Percentiles rank a stretch among this genome's conserved stretches.
These are phyloP conservation scores for Liodrosophila aerea DNA, from an alignment of 2,888 invertebrate genomes.

Conservation along the genomic window DNA sequence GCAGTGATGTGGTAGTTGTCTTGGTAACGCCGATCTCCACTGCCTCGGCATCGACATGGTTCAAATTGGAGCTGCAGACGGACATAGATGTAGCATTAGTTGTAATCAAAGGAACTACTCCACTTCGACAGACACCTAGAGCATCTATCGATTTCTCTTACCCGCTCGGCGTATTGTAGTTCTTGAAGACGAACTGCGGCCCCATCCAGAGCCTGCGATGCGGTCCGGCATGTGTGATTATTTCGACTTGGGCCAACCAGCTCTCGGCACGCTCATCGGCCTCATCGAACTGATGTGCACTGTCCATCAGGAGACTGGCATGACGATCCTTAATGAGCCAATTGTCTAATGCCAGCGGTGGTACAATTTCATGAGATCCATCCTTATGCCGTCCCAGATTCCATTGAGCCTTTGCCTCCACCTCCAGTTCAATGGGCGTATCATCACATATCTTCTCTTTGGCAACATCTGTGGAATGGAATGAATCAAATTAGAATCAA, in stretches of 20 bases:
- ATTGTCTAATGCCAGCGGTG: constrained; percentile 89
- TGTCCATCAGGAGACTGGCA: constrained; percentile 77
- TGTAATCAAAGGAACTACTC: too few relatives aligned
- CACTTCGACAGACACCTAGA: too few relatives aligned
- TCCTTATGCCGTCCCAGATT: constrained; percentile 86
- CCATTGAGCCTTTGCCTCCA: constrained; percentile 95
- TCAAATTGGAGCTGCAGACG: constrained; percentile 85
- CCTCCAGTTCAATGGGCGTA: constrained; percentile 91
- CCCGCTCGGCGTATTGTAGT: constrained; percentile 91
- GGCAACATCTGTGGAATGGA: constrained; percentile 84
- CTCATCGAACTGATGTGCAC: constrained; percentile 78
- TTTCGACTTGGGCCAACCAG: constrained; percentile 98
- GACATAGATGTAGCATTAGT: too few relatives aligned
- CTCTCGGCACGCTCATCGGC: constrained; percentile 87
- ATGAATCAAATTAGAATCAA: too few relatives aligned
- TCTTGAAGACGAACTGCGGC: constrained; percentile 99
- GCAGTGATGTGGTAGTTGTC: constrained; percentile 52
- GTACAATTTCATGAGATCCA: constrained; percentile 86
- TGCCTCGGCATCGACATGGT: constrained; percentile 89
- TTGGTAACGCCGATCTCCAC: constrained; percentile 87
- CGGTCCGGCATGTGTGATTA: constrained; percentile 97
- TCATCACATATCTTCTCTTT: constrained; percentile 94
- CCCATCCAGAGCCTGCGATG: constrained; percentile 99
- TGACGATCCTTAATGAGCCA: constrained; percentile 84
- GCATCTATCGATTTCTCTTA: constrained; percentile 82